Conservation (phyloP, 1,140 invertebrate genomes). For the Coelopa frigida region DNA sequence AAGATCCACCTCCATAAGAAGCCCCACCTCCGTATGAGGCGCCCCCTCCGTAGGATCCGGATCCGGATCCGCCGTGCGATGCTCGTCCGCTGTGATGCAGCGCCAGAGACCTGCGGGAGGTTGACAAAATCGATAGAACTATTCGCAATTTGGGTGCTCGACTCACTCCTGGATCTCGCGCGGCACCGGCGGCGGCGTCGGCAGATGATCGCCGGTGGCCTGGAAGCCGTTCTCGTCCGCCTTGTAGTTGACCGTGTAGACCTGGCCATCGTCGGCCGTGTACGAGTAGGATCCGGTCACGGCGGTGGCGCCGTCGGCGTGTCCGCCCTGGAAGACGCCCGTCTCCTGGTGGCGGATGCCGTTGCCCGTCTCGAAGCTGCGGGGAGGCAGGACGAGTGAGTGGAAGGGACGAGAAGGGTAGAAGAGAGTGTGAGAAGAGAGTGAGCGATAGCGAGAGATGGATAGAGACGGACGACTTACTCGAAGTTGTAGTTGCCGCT, state of each 20-base stretch:
- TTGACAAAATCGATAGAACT: background rate
- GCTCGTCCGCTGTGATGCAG: constrained; percentile 4
- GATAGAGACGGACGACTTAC: constrained; percentile 37
- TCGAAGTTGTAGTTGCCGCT: constrained; percentile 54
- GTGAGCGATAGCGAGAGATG: background rate
- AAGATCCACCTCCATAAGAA: background rate
- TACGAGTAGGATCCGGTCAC: constrained; percentile 58
- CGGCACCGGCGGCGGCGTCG: constrained; percentile 57
- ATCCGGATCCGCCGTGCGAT: background rate
- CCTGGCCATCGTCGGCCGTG: constrained; percentile 52
- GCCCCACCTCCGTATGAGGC: background rate
- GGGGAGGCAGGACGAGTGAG: constrained; percentile 14
- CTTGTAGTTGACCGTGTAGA: constrained; percentile 64
- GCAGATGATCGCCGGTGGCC: constrained; percentile 67
- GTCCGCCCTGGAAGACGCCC: constrained; percentile 47
- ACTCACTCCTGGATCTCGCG: constrained; percentile 47
- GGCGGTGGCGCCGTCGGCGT: constrained; percentile 50
- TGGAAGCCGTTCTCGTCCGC: constrained; percentile 54
- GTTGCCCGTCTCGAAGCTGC: constrained; percentile 53
- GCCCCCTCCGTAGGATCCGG: background rate
- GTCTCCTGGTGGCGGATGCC: constrained; percentile 51
- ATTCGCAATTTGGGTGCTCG: background rate
- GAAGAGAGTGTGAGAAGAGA: background rate
- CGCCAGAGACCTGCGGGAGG: constrained; percentile 1
- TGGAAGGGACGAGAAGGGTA: background rate